Evolutionary conservation across 2,888 invertebrate species (phyloP), one percentile per base, ranked within the genome.

Genomic region (Volucella zonaria): DNA sequence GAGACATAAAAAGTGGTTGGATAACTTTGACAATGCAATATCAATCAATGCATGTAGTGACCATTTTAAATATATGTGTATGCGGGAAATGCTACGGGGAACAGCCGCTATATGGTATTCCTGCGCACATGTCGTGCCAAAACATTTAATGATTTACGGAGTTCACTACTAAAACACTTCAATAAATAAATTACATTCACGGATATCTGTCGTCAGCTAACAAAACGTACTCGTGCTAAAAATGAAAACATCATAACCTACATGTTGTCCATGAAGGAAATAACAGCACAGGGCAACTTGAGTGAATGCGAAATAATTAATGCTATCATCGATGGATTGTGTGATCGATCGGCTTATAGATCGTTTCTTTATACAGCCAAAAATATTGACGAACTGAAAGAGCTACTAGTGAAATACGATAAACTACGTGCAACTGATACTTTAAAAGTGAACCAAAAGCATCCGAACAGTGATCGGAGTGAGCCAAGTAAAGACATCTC

Each of bases 51-150:
- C 38, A n/a, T 61, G 61, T n/a, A 42, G 42, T 59, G 59, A 3
- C 1, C 23, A 61, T 12, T 61, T 61, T n/a, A 61, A 61, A 61
- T 61, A 31, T 42, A 42, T 59, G 38, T 59, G 59, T 42, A 31
- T 61, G 42, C 38, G 61, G 10, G 14, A 15, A n/a, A 38, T 61
- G n/a, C 42, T 61, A 42, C 4, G 15, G 42, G 61, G 61, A 15
- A 61, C 61, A 38, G 61, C 61, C 43, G 42, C 61, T 38, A 61
- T 42, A n/a, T n/a, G n/a, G n/a, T n/a, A n/a, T 61, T 61, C 15
- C 42, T 61, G 6, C 43, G 61, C 10, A 61, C 40, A 40, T 42
- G 23, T 42, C 10, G 31, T 43, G 23, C 61, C 9, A 42, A 23
- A 12, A 61, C 14, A 42, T 61, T 31, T 42, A n/a, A 38, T 9